Base-by-base conservation (phyloP, 64 coral and sea anemone genomes). In the Cladopsammia gracilis region DNA sequence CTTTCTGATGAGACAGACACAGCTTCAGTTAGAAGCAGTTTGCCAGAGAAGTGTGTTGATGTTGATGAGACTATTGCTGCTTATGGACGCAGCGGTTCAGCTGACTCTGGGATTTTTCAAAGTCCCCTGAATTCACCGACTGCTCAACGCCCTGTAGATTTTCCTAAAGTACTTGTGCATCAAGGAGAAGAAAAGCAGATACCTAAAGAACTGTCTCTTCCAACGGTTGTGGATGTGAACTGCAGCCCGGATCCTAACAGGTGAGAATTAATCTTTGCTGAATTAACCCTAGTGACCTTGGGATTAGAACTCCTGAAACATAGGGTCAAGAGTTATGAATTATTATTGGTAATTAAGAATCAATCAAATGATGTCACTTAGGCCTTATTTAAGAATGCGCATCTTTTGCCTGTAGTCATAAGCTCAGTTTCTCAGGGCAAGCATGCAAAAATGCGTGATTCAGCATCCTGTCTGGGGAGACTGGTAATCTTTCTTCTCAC, bases 171-270 rank as follows among this genome's bases (percentile, higher is more conserved):
- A 25, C 43, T 82, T n/a, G 43, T 54, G 1, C 71, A 53, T 50
- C 57, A 64, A 19, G 57, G 57, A 62, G 92, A 94, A 15, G 77
- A 94, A 24, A 22, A 20, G 12, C 42, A 68, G 42, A 67, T 68
- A 10, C 91, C 92, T 10, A 73, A 97, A 88, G 95, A 98, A 25
- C 71, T 98, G n/a, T 13, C 92, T 48, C 73, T 98, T 13, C 96
- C 89, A 66, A n/a, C 49, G 34, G 48, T 62, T 19, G 11, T 77
- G 23, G n/a, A 62, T 56, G 26, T 58, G 10, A 79, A 49, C 47
- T 88, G 20, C 10, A 45, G 19, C 9, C 11, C 25, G 43, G 53
- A 34, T 70, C 26, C 48, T 62, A 23, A 48, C 74, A 43, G 60
- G 58, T 64, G 22, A 16, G 25, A 5, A 64, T 64, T 3, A 13